Evolutionary conservation across 2,113 vertebrate genomes (phyloP), one percentile per base, ranked within the genome.

Genomic region (Scatophagus argus): DNA sequence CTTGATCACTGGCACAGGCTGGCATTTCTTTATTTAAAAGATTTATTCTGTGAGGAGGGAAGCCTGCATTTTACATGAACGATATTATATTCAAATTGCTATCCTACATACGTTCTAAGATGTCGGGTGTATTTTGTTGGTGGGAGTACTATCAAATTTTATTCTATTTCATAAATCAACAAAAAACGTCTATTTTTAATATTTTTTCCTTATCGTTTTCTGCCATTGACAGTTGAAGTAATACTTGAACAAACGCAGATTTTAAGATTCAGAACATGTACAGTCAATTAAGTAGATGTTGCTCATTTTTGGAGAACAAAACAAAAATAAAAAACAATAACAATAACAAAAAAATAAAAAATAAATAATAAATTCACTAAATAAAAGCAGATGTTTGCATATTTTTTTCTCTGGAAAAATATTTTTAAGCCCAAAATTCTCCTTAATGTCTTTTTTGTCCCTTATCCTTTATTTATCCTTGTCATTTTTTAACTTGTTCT

Each of bases 311-410:
- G 21, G 3, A 51, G 54, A 39, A 52, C 17, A 27, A 60, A 29
- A 19, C 8, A 25, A 16, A 46, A 32, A 41, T 27, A 12, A 62
- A 56, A n/a, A n/a, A n/a, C n/a, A n/a, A n/a, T n/a, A n/a, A n/a
- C n/a, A n/a, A n/a, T n/a, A n/a, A n/a, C n/a, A 39, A 52, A 11
- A 27, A 60, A 29, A 19, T 5, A 25, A 16, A 46, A 32, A 41
- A 21, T 8, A 62, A 56, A 63, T 17, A 3, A 8, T 11, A 64
- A 79, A 79, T 47, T 34, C 44, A 29, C 56, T n/a, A 51, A 73
- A 62, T 52, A 51, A 52, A 51, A 73, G 58, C 58, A 61, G 44
- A 73, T 73, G 70, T 62, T 73, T 73, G n/a, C 5, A 3, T 19
- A 25, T 71, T 14, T 41, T 12, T 49, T 31, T n/a, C 39, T 71